Evolutionary conservation across 2,888 invertebrate species (phyloP).

Genomic region (Philonicus albiceps): DNA sequence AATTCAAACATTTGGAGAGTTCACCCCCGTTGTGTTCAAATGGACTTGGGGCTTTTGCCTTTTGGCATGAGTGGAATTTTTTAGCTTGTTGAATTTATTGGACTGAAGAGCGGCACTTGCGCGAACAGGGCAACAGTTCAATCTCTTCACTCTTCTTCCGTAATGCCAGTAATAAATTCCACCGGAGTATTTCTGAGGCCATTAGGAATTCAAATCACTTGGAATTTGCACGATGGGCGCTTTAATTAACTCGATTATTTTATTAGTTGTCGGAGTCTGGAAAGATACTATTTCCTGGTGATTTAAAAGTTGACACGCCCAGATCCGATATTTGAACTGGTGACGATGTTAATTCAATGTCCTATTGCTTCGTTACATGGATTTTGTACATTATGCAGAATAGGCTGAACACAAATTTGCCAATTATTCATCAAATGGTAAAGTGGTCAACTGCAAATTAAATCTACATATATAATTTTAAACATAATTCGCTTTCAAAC

Average conservation of each 20-base stretch:
- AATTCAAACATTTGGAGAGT: neutral
- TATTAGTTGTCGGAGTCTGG: neutral
- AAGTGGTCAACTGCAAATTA: neutral
- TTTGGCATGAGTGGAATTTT: slow-evolving; percentile 15
- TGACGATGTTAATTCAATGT: neutral
- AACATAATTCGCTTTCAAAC: too few species aligned
- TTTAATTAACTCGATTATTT: neutral
- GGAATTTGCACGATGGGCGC: neutral
- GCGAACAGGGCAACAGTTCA: neutral
- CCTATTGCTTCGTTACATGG: neutral
- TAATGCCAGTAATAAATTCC: slow-evolving; percentile 8
- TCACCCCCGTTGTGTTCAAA: neutral
- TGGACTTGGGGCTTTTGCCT: slow-evolving; percentile 2
- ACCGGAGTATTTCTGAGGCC: neutral
- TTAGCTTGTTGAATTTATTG: slow-evolving; percentile 32
- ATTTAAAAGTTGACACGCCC: neutral
- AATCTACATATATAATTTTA: too few species aligned
- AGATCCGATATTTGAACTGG: neutral
- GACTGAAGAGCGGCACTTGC: neutral
- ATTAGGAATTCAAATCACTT: neutral
- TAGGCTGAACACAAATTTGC: neutral
- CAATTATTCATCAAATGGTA: neutral
- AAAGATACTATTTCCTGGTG: neutral
- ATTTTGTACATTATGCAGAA: neutral
- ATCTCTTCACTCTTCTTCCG: neutral